Evolutionary conservation across 1,140 invertebrate genomes (phyloP).

Genomic region (Tenebrio molitor): DNA sequence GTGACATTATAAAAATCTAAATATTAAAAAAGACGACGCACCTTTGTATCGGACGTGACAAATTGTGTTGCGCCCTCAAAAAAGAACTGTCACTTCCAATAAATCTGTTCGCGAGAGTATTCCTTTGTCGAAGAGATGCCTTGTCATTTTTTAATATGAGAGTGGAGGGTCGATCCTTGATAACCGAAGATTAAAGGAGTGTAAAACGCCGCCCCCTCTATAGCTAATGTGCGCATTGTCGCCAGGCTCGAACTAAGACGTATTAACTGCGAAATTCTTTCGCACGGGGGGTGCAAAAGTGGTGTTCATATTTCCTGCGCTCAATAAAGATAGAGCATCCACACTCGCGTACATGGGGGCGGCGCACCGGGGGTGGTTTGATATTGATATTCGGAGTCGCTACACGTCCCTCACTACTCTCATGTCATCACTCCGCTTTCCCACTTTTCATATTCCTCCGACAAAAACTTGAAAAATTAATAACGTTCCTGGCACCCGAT

Average conservation of each 20-base stretch:
- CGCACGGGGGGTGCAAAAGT: slow-evolving; percentile 18
- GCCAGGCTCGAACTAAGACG: background rate
- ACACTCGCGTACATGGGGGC: slow-evolving; percentile 8
- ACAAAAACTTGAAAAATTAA: slow-evolving; percentile 8
- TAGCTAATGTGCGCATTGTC: slow-evolving; percentile 27
- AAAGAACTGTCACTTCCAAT: slow-evolving; percentile 29
- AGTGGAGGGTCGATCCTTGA: background rate
- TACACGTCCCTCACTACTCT: slow-evolving; percentile 2
- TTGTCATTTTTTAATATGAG: slow-evolving; percentile 38
- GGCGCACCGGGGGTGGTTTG: slow-evolving; percentile 6
- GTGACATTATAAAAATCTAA: slow-evolving; percentile 30
- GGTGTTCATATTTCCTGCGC: slow-evolving; percentile 29
- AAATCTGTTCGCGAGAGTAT: slow-evolving; percentile 28
- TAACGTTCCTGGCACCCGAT: background rate
- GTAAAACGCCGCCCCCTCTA: too few species aligned
- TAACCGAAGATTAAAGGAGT: slow-evolving; percentile 35
- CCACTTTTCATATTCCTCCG: background rate
- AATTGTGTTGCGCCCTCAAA: slow-evolving; percentile 18
- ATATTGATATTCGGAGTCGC: slow-evolving; percentile 31
- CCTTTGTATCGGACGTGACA: slow-evolving; percentile 23
- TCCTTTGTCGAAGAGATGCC: slow-evolving; percentile 31
- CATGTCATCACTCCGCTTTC: slow-evolving; percentile 21
- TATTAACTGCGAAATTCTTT: slow-evolving; percentile 43
- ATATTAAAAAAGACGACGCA: slow-evolving; percentile 16
- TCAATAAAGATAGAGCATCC: slow-evolving; percentile 42